Evolutionary conservation across 2,888 invertebrate genomes (phyloP).

Genomic region (Neria commutata): DNA sequence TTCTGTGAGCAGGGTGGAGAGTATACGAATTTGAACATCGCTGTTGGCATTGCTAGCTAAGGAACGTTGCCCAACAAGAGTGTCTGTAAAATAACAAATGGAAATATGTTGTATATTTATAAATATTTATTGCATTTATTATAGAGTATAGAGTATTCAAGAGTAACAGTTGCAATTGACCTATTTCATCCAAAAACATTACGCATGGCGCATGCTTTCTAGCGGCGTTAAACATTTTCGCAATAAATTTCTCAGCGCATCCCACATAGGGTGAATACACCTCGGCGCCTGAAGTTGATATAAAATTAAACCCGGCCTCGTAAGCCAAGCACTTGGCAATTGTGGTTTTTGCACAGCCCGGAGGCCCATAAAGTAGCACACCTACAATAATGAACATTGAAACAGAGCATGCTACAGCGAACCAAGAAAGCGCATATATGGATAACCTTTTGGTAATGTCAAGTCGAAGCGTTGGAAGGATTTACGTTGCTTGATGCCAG

Average conservation of each 20-base stretch:
- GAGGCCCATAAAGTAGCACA: slow-evolving; percentile 69
- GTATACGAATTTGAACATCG: slow-evolving; percentile 66
- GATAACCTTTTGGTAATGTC: slow-evolving; percentile 65
- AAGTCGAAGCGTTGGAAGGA: slow-evolving; percentile 66
- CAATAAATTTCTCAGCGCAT: slow-evolving; percentile 68
- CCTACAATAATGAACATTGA: slow-evolving; percentile 52
- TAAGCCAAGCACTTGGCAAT: slow-evolving; percentile 67
- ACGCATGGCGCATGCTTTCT: slow-evolving; percentile 67
- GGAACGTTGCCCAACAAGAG: slow-evolving; percentile 62
- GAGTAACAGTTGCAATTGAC: slow-evolving; percentile 48
- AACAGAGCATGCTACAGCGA: background rate
- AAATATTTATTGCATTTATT: background rate
- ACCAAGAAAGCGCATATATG: background rate
- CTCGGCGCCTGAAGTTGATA: slow-evolving; percentile 68
- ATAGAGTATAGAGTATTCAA: background rate
- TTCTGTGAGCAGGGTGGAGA: slow-evolving; percentile 69
- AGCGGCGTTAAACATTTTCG: slow-evolving; percentile 67
- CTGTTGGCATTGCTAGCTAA: slow-evolving; percentile 39
- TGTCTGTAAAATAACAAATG: slow-evolving; percentile 51
- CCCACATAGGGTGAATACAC: slow-evolving; percentile 72
- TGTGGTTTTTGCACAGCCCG: slow-evolving; percentile 72
- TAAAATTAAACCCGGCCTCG: slow-evolving; percentile 64
- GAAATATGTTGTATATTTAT: too few relatives aligned
- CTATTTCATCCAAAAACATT: slow-evolving; percentile 71
- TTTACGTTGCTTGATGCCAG: slow-evolving; percentile 66